Base-by-base conservation (phyloP, 2,888 invertebrate species). In the Megamerina dolium region DNA sequence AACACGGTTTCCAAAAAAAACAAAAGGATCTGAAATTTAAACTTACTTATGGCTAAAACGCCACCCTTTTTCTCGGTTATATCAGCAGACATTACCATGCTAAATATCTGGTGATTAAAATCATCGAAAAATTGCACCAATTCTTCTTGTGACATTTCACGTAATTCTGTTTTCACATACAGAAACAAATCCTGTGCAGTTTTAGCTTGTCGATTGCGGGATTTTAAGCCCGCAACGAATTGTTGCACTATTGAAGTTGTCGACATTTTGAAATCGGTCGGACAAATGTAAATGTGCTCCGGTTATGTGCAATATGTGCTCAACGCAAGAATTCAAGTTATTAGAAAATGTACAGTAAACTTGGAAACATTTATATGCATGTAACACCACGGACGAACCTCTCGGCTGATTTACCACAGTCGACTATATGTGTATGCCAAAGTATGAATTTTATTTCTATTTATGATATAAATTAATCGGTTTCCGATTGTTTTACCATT, bases 21-120 rank as follows among this genome's bases (percentile, higher is more conserved):
- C n/a, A n/a, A n/a, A n/a, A n/a, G n/a, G n/a, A 23, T 23, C 6
- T 23, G 23, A 6, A 23, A 5, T 10, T 19, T 14, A 30, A 12
- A 61, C 70, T 66, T 70, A 86, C 86, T 83, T 61, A 96, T 96
- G 6, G 95, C 94, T 43, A 95, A 73, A 51, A 95, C 93, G 41
- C 93, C 95, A 46, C 95, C 95, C 73, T 94, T 95, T 64, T 90
- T 91, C 68, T 95, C 95, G 72, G 90, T 88, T 26, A 87, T 83
- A 68, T 96, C 94, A 34, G 85, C 82, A 56, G 91, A 89, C 12
- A 90, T 89, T 3, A 95, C 91, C 94, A 96, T 92, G 68, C 93
- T 91, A 68, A 90, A 91, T 53, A 96, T 94, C 63, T 92, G 89
- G 63, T 91, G 89, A 68, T 94, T 94, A 65, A 95, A 92, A 55